Conservation (phyloP, 2,113 vertebrate genomes). For the Meleagris gallopavo region DNA sequence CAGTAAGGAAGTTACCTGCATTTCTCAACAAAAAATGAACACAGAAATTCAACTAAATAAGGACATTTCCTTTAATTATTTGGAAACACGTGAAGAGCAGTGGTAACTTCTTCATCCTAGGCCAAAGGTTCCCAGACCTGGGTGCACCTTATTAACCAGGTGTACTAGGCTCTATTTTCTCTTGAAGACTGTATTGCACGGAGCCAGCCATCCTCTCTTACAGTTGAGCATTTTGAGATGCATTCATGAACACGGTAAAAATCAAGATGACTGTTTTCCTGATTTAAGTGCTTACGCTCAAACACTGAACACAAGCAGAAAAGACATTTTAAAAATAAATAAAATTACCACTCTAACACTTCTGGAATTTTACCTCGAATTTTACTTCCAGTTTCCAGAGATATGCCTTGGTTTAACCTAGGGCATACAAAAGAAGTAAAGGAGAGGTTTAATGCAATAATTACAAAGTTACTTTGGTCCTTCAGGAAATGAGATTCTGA, state of each 20-base stretch:
- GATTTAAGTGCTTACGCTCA: background rate
- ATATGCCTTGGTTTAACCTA: background rate
- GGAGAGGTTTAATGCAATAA: background rate
- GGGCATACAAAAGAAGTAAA: background rate
- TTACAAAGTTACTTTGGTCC: background rate
- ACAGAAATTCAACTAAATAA: background rate
- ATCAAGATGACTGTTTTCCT: background rate
- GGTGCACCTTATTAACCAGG: background rate
- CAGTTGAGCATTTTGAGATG: background rate
- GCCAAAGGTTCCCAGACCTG: background rate
- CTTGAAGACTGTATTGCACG: background rate
- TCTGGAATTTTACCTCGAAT: background rate
- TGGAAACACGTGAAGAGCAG: background rate
- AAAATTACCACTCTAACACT: background rate
- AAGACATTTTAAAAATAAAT: background rate
- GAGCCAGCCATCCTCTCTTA: background rate
- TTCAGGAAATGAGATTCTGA: background rate
- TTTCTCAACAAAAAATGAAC: background rate
- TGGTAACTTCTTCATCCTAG: background rate
- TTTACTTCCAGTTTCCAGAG: background rate
- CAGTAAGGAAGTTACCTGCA: background rate
- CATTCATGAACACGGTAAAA: background rate
- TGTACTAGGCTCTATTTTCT: background rate
- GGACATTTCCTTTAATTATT: background rate
- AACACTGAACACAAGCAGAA: background rate